Evolutionary conservation across 2,888 invertebrate genomes (phyloP).

Genomic region (Rutpela maculata): DNA sequence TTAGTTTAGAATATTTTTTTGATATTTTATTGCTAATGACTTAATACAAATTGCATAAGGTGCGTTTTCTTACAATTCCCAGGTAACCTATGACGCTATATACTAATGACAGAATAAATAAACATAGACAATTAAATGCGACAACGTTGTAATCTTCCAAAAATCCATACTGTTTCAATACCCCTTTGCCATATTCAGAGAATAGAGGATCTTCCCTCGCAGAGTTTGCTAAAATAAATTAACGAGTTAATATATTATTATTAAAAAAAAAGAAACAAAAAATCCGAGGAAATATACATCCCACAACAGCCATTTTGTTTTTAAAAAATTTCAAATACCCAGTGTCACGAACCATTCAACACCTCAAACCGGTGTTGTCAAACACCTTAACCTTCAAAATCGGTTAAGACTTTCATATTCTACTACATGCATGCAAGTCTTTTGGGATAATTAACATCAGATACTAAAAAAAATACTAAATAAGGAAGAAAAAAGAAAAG

Average conservation of each 20-base stretch:
- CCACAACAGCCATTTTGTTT: too few species aligned
- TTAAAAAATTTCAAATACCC: too few species aligned
- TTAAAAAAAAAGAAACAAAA: neutral
- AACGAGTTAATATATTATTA: too few species aligned
- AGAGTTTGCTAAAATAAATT: conserved; percentile 54
- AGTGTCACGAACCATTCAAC: too few species aligned
- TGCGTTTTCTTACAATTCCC: conserved; percentile 59
- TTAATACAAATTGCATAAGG: conserved; percentile 28
- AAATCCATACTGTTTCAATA: conserved; percentile 56
- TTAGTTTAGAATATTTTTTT: neutral
- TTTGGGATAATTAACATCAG: too few species aligned
- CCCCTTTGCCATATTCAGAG: conserved; percentile 55
- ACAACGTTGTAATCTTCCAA: conserved; percentile 49
- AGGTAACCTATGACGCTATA: conserved; percentile 59
- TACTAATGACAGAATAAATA: conserved; percentile 48
- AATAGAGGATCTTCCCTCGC: conserved; percentile 49
- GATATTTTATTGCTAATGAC: neutral
- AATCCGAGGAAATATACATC: too few species aligned
- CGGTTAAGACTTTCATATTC: too few species aligned
- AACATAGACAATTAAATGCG: conserved; percentile 50
- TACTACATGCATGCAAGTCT: too few species aligned
- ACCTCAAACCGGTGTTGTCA: too few species aligned
- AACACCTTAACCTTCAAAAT: too few species aligned
- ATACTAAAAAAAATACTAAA: too few species aligned
- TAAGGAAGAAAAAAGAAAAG: too few species aligned